phyloP scores from a whole-genome alignment of 2,888 invertebrate species.

The Junonia oenone region DNA sequence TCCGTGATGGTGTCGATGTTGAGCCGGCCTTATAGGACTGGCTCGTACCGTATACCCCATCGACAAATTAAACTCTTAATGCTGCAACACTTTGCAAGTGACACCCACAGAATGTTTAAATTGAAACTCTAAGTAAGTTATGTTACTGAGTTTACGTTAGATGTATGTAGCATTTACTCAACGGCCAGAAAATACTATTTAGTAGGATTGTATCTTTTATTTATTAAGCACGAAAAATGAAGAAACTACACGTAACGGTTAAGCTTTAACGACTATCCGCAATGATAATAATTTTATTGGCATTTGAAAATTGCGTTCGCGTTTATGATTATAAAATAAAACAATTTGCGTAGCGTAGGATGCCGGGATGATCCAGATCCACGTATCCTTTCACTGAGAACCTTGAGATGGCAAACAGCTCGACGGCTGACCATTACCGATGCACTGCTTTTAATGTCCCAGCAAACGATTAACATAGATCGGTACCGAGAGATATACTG shows the following conservation, averaged over 20 bases:
- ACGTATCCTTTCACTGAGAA: slow-evolving; percentile 70
- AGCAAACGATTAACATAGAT: slow-evolving; percentile 68
- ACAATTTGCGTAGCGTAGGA: slow-evolving; percentile 26
- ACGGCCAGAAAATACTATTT: neutral
- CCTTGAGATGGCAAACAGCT: slow-evolving; percentile 60
- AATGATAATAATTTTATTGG: slow-evolving; percentile 20
- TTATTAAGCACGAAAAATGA: neutral
- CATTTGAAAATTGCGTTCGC: slow-evolving; percentile 38
- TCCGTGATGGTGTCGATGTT: slow-evolving; percentile 52
- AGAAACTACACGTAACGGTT: neutral
- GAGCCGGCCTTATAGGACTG: slow-evolving; percentile 22
- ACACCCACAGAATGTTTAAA: slow-evolving; percentile 15
- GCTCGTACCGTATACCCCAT: slow-evolving; percentile 15
- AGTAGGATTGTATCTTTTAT: neutral
- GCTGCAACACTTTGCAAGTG: slow-evolving; percentile 10
- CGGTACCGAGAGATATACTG: slow-evolving; percentile 60
- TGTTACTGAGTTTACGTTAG: neutral
- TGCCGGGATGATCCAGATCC: slow-evolving; percentile 74
- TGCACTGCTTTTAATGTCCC: slow-evolving; percentile 65
- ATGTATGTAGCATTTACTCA: neutral
- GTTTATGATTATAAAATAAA: slow-evolving; percentile 22
- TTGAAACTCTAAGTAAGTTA: neutral
- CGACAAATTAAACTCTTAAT: slow-evolving; percentile 22
- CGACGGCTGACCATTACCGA: slow-evolving; percentile 67
- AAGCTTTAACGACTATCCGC: slow-evolving; percentile 10